Base-by-base conservation (phyloP, 1,140 invertebrate genomes). In the Rhynchophorus ferrugineus region DNA sequence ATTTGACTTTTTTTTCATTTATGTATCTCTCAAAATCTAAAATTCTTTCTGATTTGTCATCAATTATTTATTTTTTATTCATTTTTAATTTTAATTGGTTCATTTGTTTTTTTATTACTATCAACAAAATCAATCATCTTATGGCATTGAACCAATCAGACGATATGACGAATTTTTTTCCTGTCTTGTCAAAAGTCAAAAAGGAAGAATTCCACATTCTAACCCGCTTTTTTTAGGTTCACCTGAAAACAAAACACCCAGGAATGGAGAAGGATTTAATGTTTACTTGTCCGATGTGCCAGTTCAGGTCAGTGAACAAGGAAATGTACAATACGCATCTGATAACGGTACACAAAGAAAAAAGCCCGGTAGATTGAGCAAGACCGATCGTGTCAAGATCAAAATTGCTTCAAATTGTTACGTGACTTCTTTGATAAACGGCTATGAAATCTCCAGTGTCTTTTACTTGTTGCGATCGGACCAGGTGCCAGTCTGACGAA, bases 231-330 rank as follows among this genome's bases (percentile, higher is more conserved):
- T 53, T 53, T 48, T 20, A 55, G 53, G 72, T 67, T 1, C 76
- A 79, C 58, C 70, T 78, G 58, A 72, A 76, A 46, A 74, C 73
- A 0, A 77, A 75, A 59, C 78, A 79, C 59, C 76, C 76, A 2
- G 73, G 73, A 13, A 55, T 76, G 13, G 71, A 71, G 44, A 70
- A 71, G 6, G 67, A 66, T 29, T 66, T 75, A 11, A 61, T 78
- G 29, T 74, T 76, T 45, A 69, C 69, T 3, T 79, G 77, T 55
- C 64, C 69, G 0, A 72, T 73, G 41, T 79, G 77, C 55, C 62
- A 70, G 22, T 79, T 73, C 61, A 73, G 75, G 53, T 69, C 74
- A 3, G 69, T 79, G 9, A 78, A 67, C 58, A 74, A 75, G 56
- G 72, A 75, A 14, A 77, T 78, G 56, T 78, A 58, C 38, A 49